Evolutionary conservation across 2,888 invertebrate species (phyloP), one percentile per base, ranked within the genome.

Genomic region (Sesamia inferens): DNA sequence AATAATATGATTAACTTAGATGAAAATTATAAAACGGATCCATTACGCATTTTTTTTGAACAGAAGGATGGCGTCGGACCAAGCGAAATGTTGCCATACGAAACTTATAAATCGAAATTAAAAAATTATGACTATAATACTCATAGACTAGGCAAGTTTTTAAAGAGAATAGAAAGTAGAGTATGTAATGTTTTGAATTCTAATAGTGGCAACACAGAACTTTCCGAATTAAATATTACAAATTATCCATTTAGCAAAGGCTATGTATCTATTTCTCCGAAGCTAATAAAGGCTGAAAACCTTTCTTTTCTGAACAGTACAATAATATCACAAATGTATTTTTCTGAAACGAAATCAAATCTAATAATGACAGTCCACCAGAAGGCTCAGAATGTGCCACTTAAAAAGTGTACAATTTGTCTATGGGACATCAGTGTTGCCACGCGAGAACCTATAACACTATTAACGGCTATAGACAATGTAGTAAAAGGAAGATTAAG

Each of bases 1-100:
- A 81, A 87, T 16, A 81, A 83, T 68, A 80, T 81, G 73, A 88
- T 87, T 59, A 82, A 83, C 48, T n/a, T 79, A 4, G 89, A 91
- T 88, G 88, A 90, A 71, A 87, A 84, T 81, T 95, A 94, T 66
- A 91, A 88, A 83, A 84, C 74, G 0, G 92, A 95, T 89, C 93
- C 94, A 0, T 82, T 96, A 54, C 87, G 94, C 64, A 90, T 95
- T 63, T 94, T 89, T 82, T 91, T 96, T n/a, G 95, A 96, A 85
- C 96, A 96, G 72, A 95, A 92, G 91, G 88, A 95, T 89, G 96
- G 95, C 77, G 94, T 88, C 10, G 95, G 96, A 2, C 71, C 85
- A 3, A 90, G 91, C 47, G 85, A 89, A 88, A 92, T 94, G 88
- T 88, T 95, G 87, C 92, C 94, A 81, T 90, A 91, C 67, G 91